Conservation (phyloP, 2,113 vertebrate genomes). For the Gorsachius goisagi region DNA sequence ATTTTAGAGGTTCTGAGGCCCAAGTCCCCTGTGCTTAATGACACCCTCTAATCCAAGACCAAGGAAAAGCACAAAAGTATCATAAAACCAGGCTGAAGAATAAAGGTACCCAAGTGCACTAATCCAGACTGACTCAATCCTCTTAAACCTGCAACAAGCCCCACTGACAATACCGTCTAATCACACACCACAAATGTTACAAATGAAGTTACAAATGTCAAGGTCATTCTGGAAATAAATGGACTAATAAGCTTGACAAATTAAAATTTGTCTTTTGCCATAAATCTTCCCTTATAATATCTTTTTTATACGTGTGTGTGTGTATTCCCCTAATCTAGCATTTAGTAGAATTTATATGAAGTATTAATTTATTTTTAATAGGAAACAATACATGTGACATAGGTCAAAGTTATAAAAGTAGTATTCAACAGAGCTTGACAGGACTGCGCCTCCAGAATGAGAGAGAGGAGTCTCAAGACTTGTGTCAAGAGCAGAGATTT, state of each 20-base stretch:
- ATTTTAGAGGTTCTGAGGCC: background rate
- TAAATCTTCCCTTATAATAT: background rate
- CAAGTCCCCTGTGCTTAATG: background rate
- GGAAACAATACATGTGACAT: background rate
- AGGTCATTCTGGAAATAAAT: background rate
- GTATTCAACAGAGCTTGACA: background rate
- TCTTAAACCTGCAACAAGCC: background rate
- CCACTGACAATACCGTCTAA: background rate
- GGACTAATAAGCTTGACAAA: background rate
- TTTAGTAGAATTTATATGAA: background rate
- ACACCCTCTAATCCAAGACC: background rate
- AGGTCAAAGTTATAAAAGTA: background rate
- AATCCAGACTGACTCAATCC: background rate
- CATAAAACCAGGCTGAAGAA: background rate
- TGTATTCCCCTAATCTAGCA: background rate
- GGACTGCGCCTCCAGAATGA: background rate
- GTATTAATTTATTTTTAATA: background rate
- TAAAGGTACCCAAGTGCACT: background rate
- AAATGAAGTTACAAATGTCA: background rate
- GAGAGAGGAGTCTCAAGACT: background rate
- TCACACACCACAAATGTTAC: background rate
- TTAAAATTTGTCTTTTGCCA: background rate
- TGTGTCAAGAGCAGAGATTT: background rate
- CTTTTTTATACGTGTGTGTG: background rate
- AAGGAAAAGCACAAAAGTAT: background rate